phyloP scores from a whole-genome alignment of 2,888 invertebrate genomes.

The Aphodius sticticus region DNA sequence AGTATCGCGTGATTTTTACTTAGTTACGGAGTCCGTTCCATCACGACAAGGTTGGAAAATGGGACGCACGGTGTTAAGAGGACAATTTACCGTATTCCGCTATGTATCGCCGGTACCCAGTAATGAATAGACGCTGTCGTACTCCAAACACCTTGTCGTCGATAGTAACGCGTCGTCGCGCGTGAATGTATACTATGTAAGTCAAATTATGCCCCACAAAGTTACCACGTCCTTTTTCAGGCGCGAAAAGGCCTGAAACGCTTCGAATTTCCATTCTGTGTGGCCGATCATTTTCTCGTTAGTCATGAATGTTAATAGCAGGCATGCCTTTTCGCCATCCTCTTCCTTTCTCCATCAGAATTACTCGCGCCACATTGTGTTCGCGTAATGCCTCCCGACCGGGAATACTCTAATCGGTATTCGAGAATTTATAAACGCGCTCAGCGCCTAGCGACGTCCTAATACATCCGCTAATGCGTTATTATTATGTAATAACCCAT shows the following conservation, averaged over 20 bases:
- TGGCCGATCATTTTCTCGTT: constrained; percentile 7
- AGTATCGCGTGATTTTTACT: constrained; percentile 20
- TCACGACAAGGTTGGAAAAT: constrained; percentile 19
- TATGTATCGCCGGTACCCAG: background rate
- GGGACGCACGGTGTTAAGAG: constrained; percentile 23
- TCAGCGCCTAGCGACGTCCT: background rate
- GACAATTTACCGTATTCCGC: constrained; percentile 22
- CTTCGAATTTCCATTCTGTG: constrained; percentile 9
- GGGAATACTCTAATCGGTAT: constrained; percentile 15
- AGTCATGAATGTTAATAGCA: constrained; percentile 19
- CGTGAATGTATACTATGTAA: background rate
- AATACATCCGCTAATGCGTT: constrained; percentile 27
- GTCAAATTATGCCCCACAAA: no score
- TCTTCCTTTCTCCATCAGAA: background rate
- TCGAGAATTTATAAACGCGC: constrained; percentile 28
- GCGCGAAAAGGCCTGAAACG: background rate
- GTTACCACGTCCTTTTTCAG: no score
- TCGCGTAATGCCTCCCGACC: constrained; percentile 6
- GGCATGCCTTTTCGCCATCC: background rate
- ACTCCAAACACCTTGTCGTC: background rate
- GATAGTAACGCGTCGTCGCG: background rate
- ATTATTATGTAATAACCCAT: constrained; percentile 27
- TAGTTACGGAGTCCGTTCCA: constrained; percentile 16
- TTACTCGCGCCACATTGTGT: background rate
- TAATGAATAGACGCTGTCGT: background rate